Percentiles rank a stretch among this genome's conserved stretches.
Conservation (phyloP, 2,888 invertebrate genomes). For the Agriopis leucophaearia region DNA sequence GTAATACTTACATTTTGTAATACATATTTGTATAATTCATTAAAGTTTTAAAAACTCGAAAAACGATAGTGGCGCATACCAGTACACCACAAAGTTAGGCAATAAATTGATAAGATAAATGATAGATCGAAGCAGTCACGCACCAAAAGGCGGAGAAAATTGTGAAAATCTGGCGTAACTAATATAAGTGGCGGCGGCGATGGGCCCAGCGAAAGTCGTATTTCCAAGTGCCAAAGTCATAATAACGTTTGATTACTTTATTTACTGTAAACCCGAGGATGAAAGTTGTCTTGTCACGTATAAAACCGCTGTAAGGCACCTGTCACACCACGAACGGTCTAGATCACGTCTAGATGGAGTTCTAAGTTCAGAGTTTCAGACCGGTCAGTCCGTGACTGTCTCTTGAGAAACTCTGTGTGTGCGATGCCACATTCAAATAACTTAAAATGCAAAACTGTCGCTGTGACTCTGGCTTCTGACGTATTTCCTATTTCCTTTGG, state of each 20-base stretch:
- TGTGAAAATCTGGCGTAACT: slow-evolving; percentile 75
- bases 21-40: neutral
- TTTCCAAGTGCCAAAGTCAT: slow-evolving; percentile 46
- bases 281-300: slow-evolving; percentile 55
- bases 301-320: slow-evolving; percentile 7
- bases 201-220: slow-evolving; percentile 62
- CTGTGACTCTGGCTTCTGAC: too few relatives aligned
- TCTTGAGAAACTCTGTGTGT: too few relatives aligned
- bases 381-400: too few relatives aligned
- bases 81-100: slow-evolving; percentile 33
- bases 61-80: neutral
- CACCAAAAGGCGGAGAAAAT: slow-evolving; percentile 70
- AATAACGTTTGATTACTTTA: slow-evolving; percentile 51
- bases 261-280: slow-evolving; percentile 39
- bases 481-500: too few relatives aligned
- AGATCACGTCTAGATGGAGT: too few relatives aligned
- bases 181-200: slow-evolving; percentile 55
- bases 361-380: too few relatives aligned
- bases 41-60: neutral
- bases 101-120: slow-evolving; percentile 57
- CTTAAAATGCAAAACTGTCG: too few relatives aligned
- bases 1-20: neutral
- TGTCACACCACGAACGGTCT: too few relatives aligned
- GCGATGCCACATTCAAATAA: too few relatives aligned
- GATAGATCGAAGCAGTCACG: slow-evolving; percentile 61